Evolutionary conservation across 2,113 vertebrate species (phyloP).

Genomic region (Megaceryle maxima): DNA sequence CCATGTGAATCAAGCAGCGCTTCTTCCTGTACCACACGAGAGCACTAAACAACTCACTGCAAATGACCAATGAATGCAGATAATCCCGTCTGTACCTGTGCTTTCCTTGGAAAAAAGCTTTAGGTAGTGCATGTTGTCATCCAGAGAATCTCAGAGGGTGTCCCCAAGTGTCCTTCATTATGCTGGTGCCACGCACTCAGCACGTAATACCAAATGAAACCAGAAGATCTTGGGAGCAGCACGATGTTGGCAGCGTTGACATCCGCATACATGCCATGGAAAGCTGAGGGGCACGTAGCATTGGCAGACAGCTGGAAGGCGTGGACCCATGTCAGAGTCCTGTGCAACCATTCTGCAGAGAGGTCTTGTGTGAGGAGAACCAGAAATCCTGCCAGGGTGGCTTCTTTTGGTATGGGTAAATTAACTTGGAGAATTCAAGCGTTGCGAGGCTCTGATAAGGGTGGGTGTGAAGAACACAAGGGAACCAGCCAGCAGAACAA

Average conservation of each 20-base stretch:
- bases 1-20: fast-evolving
- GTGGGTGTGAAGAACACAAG: neutral
- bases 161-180: neutral
- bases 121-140: neutral
- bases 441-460: neutral
- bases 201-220: neutral
- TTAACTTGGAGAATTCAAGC: neutral
- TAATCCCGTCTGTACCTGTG: neutral
- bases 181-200: neutral
- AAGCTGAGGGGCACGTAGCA: neutral
- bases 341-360: neutral
- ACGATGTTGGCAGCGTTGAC: neutral
- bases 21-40: neutral
- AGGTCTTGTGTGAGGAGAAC: neutral
- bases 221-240: neutral
- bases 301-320: neutral
- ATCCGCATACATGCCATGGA: fast-evolving
- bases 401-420: neutral
- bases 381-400: neutral
- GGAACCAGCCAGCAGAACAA: neutral
- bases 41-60: neutral
- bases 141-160: neutral
- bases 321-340: neutral
- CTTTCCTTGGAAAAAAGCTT: neutral
- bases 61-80: neutral